Evolutionary conservation across 2,888 invertebrate genomes (phyloP).

Genomic region (Bimastos eiseni): DNA sequence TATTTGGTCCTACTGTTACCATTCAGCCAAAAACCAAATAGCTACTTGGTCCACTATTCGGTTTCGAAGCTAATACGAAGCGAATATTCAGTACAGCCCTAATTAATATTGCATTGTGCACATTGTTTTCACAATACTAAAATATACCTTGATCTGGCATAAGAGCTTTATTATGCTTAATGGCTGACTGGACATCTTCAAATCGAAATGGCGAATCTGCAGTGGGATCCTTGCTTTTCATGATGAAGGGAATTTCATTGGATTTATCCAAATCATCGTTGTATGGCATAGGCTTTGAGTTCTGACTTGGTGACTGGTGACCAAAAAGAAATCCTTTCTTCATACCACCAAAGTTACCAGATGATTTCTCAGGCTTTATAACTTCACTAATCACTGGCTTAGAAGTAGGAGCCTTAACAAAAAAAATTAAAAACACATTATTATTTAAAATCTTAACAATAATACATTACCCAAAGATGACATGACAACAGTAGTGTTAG

Average conservation of each 20-base stretch:
- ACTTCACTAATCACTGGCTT: not conserved
- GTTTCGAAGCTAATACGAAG: too few relatives aligned
- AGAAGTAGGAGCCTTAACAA: not conserved
- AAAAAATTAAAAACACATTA: not conserved
- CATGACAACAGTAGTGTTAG: not conserved
- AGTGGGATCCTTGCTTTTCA: not conserved
- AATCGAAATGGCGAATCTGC: not conserved
- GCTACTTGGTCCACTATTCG: too few relatives aligned
- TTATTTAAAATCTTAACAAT: not conserved
- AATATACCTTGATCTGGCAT: not conserved
- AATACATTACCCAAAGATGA: not conserved
- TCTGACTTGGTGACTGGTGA: not conserved
- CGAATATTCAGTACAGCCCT: too few relatives aligned
- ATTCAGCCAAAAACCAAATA: too few relatives aligned
- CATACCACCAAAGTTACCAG: conserved; percentile 15
- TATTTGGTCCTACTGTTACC: too few relatives aligned
- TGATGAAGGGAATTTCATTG: not conserved
- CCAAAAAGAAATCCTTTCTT: conserved; percentile 20
- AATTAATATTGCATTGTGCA: too few relatives aligned
- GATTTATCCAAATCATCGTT: not conserved
- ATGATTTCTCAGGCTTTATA: not conserved
- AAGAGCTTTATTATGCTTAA: not conserved
- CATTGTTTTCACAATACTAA: not conserved
- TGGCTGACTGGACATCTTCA: not conserved
- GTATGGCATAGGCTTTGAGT: not conserved